Conservation (phyloP, 2,888 invertebrate genomes). For the Amblyteles armatorius region DNA sequence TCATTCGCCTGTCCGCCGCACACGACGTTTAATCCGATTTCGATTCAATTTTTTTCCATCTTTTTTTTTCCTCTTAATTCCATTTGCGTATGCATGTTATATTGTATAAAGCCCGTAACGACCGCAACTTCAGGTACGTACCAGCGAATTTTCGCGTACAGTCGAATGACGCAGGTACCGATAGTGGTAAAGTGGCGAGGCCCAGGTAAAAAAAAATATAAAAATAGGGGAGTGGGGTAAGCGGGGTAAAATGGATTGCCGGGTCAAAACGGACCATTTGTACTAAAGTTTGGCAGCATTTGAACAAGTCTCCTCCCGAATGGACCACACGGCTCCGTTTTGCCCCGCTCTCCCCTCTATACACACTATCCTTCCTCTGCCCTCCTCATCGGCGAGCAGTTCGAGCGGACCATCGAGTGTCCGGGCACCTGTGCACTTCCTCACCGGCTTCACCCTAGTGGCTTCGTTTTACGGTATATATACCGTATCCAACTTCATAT, state of each 20-base stretch:
- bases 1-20: conserved; percentile 19
- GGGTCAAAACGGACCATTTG: background rate
- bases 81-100: conserved; percentile 13
- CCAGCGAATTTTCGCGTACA: conserved; percentile 36
- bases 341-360: background rate
- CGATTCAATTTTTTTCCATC: conserved; percentile 42
- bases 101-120: conserved; percentile 38
- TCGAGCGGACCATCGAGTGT: conserved; percentile 46
- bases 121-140: conserved; percentile 25
- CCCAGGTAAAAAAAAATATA: conserved; percentile 6
- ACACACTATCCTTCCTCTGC: conserved; percentile 18
- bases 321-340: too few relatives aligned
- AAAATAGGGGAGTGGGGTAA: background rate
- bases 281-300: too few relatives aligned
- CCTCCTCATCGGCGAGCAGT: background rate
- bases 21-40: conserved; percentile 47
- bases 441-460: conserved; percentile 39
- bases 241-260: too few relatives aligned
- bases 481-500: conserved; percentile 2
- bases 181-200: conserved; percentile 26
- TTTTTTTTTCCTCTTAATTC: conserved; percentile 9
- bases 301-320: too few relatives aligned
- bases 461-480: conserved; percentile 21
- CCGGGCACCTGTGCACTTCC: conserved; percentile 58
- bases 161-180: conserved; percentile 12